Conservation (phyloP, 2,888 invertebrate genomes). For the Hydrotaea diabolus region DNA sequence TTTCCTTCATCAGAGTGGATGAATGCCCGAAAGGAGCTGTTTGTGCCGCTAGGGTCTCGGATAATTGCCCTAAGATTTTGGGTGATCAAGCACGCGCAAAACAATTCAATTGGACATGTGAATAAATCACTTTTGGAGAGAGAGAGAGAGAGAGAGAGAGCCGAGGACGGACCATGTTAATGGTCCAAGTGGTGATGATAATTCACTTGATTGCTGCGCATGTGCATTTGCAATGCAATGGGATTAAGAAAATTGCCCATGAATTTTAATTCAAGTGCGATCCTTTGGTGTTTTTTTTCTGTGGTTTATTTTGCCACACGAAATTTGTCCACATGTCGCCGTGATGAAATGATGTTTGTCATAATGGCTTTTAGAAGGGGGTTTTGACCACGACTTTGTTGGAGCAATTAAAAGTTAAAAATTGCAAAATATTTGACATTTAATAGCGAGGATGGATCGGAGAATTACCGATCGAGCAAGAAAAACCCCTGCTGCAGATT, state of each 20-base stretch:
- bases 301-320: background rate
- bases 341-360: constrained; percentile 4
- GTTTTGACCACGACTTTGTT: background rate
- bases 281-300: no score
- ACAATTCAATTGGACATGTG: constrained; percentile 81
- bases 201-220: constrained; percentile 21
- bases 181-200: constrained; percentile 32
- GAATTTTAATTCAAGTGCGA: background rate
- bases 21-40: background rate
- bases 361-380: background rate
- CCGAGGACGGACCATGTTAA: constrained; percentile 39
- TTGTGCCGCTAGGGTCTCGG: constrained; percentile 37
- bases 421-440: no score
- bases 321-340: background rate
- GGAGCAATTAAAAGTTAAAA: no score
- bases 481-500: no score
- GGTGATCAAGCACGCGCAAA: constrained; percentile 75
- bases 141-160: no score
- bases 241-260: constrained; percentile 10
- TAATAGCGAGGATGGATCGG: no score
- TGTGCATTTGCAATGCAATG: constrained; percentile 8
- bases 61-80: constrained; percentile 70
- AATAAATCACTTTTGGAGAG: constrained; percentile 78
- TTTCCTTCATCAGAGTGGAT: constrained; percentile 25
- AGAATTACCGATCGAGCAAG: no score